These are phyloP conservation scores for Myotis pilosus DNA, from an alignment of 2,797 vertebrate genomes.

Conservation along the genomic window DNA sequence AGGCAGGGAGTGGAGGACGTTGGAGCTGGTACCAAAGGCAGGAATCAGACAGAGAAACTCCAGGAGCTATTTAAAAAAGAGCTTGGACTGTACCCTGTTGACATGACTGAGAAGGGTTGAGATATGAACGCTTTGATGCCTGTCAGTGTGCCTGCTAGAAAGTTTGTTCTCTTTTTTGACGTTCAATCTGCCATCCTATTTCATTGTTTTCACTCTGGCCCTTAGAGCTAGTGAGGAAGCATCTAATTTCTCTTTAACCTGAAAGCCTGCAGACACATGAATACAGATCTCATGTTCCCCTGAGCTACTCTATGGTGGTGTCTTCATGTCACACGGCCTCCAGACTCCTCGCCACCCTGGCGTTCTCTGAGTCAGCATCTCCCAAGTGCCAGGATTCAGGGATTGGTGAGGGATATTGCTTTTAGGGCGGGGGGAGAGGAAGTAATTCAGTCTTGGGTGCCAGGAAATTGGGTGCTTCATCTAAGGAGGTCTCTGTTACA, in stretches of 20 bases:
- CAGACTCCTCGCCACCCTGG: neutral
- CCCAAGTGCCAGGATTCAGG: neutral
- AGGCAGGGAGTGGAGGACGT: neutral
- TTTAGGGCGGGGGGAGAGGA: neutral
- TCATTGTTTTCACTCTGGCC: neutral
- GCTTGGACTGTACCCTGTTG: neutral
- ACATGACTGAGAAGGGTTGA: neutral
- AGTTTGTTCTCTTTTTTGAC: neutral
- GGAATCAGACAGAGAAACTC: neutral
- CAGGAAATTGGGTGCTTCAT: neutral
- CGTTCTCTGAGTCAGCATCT: neutral
- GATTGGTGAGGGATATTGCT: neutral
- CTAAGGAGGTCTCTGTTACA: neutral
- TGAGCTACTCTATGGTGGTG: neutral
- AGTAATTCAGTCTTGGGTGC: neutral
- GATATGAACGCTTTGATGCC: neutral
- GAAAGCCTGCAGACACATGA: neutral
- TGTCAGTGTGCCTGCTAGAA: neutral
- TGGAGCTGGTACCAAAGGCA: neutral
- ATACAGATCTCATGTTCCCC: neutral
- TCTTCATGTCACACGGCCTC: neutral
- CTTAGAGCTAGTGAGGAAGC: neutral
- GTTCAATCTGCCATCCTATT: neutral
- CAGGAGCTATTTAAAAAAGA: neutral
- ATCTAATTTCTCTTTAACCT: neutral